Evolutionary conservation across 2,113 vertebrate genomes (phyloP).

Genomic region (Microcebus murinus): DNA sequence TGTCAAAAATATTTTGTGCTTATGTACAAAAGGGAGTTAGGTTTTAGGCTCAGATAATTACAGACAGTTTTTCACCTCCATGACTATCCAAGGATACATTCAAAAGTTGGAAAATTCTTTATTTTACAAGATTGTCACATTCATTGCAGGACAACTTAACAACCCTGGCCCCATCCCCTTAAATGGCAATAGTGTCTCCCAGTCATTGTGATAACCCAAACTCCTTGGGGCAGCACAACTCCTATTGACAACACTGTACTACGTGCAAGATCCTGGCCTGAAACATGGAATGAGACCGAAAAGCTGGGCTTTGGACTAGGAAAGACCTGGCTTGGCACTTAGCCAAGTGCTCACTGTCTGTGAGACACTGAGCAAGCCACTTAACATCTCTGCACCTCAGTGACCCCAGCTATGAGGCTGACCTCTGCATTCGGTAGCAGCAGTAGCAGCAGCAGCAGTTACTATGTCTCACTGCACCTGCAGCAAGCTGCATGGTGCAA

Average conservation of each 20-base stretch:
- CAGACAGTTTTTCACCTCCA: not conserved
- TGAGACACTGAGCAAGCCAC: not conserved
- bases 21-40: not conserved
- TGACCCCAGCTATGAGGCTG: not conserved
- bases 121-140: not conserved
- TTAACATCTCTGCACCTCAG: not conserved
- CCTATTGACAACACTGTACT: not conserved
- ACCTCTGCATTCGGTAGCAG: not conserved
- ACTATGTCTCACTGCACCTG: not conserved
- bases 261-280: not conserved
- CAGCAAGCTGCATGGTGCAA: not conserved
- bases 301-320: not conserved
- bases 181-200: not conserved
- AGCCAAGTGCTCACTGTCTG: not conserved
- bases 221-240: not conserved
- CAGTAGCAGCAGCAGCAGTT: no score
- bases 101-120: not conserved
- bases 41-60: not conserved
- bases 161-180: not conserved
- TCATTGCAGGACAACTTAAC: not conserved
- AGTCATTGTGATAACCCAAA: not conserved
- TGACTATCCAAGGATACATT: not conserved
- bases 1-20: not conserved
- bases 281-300: not conserved
- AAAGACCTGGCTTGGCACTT: not conserved